phyloP scores from a whole-genome alignment of 1,140 invertebrate species.

The Mactra quadrangularis region DNA sequence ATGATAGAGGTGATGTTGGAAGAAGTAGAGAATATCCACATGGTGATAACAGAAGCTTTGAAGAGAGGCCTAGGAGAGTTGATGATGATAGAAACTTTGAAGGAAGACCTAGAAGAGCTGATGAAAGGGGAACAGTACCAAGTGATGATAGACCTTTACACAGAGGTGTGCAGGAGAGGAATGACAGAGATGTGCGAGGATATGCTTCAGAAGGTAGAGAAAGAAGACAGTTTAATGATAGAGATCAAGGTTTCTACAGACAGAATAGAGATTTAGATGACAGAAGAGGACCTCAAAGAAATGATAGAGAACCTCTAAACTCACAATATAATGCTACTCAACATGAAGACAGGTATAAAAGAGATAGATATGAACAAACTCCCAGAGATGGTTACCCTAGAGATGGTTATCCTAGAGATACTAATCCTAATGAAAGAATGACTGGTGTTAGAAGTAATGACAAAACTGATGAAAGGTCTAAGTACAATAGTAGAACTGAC shows the following conservation, averaged over 20 bases:
- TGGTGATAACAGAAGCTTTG: no score
- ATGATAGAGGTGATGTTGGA: conserved; percentile 9
- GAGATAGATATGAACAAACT: neutral
- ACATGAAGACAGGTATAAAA: neutral
- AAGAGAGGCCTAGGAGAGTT: no score
- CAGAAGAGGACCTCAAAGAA: neutral
- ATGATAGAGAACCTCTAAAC: neutral
- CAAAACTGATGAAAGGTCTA: neutral
- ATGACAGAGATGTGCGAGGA: no score
- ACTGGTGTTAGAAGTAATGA: neutral
- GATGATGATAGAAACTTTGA: no score
- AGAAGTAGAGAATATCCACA: no score
- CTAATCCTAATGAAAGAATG: no score
- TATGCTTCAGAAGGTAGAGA: conserved; percentile 5
- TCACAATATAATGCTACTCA: neutral
- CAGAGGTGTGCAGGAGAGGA: no score
- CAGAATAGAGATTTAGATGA: neutral
- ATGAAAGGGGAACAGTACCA: no score
- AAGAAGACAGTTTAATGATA: neutral
- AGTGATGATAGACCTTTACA: no score
- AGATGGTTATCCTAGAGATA: no score
- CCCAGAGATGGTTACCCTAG: no score
- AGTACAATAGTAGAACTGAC: neutral
- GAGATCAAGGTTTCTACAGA: neutral
- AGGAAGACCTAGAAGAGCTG: no score